Evolutionary conservation across 2,888 invertebrate species (phyloP).

Genomic region (Lithosia quadra): DNA sequence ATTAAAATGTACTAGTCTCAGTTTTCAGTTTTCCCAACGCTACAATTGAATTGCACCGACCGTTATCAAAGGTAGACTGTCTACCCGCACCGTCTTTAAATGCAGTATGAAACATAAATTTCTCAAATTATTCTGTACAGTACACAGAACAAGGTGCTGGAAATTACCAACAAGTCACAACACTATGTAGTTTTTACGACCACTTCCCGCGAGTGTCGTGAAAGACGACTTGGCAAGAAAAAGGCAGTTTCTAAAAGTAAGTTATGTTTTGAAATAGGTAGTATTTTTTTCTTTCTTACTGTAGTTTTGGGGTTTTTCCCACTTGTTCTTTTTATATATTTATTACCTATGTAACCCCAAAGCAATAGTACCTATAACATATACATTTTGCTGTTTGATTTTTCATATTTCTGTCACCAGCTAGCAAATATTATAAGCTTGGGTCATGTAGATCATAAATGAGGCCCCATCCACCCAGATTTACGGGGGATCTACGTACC

Average conservation of each 20-base stretch:
- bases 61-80: slow-evolving; percentile 1
- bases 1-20: background rate
- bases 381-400: background rate
- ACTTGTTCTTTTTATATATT: background rate
- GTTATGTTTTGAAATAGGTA: slow-evolving; percentile 5
- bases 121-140: slow-evolving; percentile 9
- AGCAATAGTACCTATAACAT: background rate
- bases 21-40: background rate
- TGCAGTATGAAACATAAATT: slow-evolving; percentile 2
- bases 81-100: background rate
- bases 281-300: slow-evolving; percentile 5
- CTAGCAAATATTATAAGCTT: no score
- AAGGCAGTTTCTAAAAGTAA: slow-evolving; percentile 4
- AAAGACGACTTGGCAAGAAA: slow-evolving; percentile 13
- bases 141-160: slow-evolving; percentile 5
- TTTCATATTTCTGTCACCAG: no score
- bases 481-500: no score
- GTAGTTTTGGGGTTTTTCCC: background rate
- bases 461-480: no score
- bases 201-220: slow-evolving; percentile 13
- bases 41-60: background rate
- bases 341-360: background rate
- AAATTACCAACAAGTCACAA: slow-evolving; percentile 16
- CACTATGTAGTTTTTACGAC: slow-evolving; percentile 16
- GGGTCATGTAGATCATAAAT: no score